A percentile compares a stretch with the other conserved stretches of the same genome.
These are phyloP conservation scores for Vulpes ferrilata DNA, from an alignment of 2,113 vertebrate genomes.

Conservation along the genomic window DNA sequence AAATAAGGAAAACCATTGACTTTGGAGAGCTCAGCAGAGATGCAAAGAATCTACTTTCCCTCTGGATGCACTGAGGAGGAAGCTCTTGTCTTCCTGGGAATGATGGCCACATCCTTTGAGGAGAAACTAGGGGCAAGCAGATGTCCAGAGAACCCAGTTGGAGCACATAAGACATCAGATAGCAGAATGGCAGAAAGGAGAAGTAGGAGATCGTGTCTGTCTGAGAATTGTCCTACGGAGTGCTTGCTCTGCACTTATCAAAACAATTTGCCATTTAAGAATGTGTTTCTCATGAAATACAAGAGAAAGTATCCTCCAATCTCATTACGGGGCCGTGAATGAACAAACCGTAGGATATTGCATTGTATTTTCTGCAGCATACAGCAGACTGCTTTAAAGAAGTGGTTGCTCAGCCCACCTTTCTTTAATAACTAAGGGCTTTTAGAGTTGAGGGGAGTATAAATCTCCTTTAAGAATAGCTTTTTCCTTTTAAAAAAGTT, in stretches of 20 bases:
- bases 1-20: not conserved
- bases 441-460: not conserved
- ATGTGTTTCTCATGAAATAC: too few relatives aligned
- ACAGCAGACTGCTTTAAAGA: not conserved
- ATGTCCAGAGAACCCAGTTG: not conserved
- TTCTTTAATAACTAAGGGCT: not conserved
- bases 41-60: not conserved
- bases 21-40: not conserved
- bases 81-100: not conserved
- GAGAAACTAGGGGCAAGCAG: too few relatives aligned
- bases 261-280: not conserved
- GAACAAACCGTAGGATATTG: too few relatives aligned
- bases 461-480: not conserved
- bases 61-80: too few relatives aligned
- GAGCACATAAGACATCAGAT: not conserved
- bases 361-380: not conserved
- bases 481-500: not conserved
- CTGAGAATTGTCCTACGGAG: not conserved
- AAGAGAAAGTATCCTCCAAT: not conserved
- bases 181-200: not conserved
- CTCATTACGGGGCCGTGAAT: not conserved
- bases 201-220: accelerated
- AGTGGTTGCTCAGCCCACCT: not conserved
- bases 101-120: not conserved
- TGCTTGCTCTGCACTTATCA: accelerated